Evolutionary conservation across 1,140 invertebrate species (phyloP).

Genomic region (Cecropterus lyciades): DNA sequence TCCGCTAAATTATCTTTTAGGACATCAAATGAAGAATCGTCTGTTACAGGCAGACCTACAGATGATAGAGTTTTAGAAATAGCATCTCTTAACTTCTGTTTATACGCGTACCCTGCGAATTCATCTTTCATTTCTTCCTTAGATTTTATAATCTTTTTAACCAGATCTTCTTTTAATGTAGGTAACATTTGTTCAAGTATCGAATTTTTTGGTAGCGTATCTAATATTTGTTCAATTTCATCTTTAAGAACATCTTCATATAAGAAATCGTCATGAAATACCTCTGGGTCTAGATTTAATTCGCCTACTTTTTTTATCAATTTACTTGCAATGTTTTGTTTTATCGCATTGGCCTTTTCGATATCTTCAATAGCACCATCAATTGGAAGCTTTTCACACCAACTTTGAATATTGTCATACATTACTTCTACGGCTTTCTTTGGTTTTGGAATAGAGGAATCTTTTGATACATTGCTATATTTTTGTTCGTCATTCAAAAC

Average conservation of each 20-base stretch:
- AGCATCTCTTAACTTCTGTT: slow-evolving; percentile 44
- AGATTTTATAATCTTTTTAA: slow-evolving; percentile 36
- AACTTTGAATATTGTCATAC: slow-evolving; percentile 22
- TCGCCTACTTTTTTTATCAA: slow-evolving; percentile 42
- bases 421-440: slow-evolving; percentile 22
- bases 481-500: slow-evolving; percentile 14
- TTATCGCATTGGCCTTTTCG: slow-evolving; percentile 36
- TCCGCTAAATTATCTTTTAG: slow-evolving; percentile 53
- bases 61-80: slow-evolving; percentile 47
- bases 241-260: slow-evolving; percentile 43
- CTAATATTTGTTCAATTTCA: slow-evolving; percentile 47
- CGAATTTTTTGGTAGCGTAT: slow-evolving; percentile 31
- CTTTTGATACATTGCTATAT: not conserved
- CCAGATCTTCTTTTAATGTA: slow-evolving; percentile 37
- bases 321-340: slow-evolving; percentile 42
- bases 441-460: not conserved
- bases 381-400: slow-evolving; percentile 42
- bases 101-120: slow-evolving; percentile 42
- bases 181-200: slow-evolving; percentile 32
- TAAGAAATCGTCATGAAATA: slow-evolving; percentile 43
- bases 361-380: slow-evolving; percentile 27
- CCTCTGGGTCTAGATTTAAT: slow-evolving; percentile 45
- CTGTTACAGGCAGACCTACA: slow-evolving; percentile 26
- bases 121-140: slow-evolving; percentile 37
- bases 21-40: slow-evolving; percentile 46